Conservation (phyloP, 2,797 vertebrate genomes). For the Balearica regulorum region DNA sequence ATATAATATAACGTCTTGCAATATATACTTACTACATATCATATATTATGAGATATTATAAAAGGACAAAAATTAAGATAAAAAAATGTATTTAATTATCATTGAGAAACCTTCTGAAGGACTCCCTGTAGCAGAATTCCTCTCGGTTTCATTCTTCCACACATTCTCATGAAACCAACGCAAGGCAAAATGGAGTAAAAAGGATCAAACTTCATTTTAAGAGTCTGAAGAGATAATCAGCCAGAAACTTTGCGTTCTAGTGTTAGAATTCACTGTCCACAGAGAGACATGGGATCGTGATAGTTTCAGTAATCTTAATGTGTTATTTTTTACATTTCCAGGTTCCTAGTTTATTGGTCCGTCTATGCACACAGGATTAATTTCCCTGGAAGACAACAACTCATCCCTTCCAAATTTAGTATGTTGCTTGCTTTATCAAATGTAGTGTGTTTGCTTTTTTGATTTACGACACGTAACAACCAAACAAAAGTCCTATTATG, state of each 20-base stretch:
- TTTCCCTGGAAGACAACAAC: not conserved
- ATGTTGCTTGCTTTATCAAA: not conserved
- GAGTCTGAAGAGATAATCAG: not conserved
- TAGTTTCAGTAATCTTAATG: not conserved
- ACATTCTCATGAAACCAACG: not conserved
- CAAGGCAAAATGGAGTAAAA: not conserved
- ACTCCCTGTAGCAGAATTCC: not conserved
- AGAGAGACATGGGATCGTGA: rapidly evolving
- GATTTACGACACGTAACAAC: not conserved
- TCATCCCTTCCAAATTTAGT: not conserved
- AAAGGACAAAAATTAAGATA: not conserved
- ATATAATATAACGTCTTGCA: not conserved
- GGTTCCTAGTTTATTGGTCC: not conserved
- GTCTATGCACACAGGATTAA: not conserved
- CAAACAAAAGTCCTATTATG: not conserved
- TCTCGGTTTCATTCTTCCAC: not conserved
- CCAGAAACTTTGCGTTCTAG: not conserved
- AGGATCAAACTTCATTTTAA: not conserved
- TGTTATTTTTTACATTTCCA: not conserved
- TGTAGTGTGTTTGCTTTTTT: not conserved
- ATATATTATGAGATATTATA: not conserved
- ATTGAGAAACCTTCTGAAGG: not conserved
- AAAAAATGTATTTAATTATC: not conserved
- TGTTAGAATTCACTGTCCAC: not conserved
- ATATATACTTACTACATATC: not conserved